Percentiles rank a stretch among this genome's conserved stretches.
phyloP scores from a whole-genome alignment of 2,113 vertebrate species.

The western clawed frog (Xenopus tropicalis) region DNA sequence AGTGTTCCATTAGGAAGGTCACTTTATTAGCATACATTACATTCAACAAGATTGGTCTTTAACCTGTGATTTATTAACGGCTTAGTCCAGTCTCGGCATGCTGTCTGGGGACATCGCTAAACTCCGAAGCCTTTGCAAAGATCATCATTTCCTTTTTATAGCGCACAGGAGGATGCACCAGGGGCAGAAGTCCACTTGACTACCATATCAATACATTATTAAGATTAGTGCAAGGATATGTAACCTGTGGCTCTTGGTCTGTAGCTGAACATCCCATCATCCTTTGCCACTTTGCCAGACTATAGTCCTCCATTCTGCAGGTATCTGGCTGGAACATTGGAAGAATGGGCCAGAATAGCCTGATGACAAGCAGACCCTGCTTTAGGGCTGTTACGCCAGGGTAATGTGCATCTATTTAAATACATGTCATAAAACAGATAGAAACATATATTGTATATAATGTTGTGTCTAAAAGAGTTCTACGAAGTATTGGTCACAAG shows the following conservation, averaged over 20 bases:
- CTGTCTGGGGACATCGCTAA: conserved; percentile 54
- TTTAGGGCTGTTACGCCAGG: no score
- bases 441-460: no score
- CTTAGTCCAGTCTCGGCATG: conserved; percentile 59
- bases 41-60: conserved; percentile 64
- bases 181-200: conserved; percentile 44
- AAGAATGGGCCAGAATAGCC: no score
- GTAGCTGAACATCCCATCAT: no score
- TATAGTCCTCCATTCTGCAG: not conserved
- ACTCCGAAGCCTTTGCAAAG: conserved; percentile 39
- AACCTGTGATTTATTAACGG: conserved; percentile 65
- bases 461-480: no score
- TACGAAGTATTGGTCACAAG: no score
- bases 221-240: not conserved
- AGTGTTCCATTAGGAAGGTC: conserved; percentile 65
- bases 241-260: not conserved
- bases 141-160: conserved; percentile 29
- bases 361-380: no score
- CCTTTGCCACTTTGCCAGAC: no score
- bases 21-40: conserved; percentile 65
- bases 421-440: no score
- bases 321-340: no score
- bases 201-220: conserved; percentile 15
- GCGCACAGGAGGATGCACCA: conserved; percentile 9
- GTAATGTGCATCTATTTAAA: no score